These are phyloP conservation scores for Enteromius trimaculatus DNA, from an alignment of 2,797 vertebrate species.

Conservation along the genomic window DNA sequence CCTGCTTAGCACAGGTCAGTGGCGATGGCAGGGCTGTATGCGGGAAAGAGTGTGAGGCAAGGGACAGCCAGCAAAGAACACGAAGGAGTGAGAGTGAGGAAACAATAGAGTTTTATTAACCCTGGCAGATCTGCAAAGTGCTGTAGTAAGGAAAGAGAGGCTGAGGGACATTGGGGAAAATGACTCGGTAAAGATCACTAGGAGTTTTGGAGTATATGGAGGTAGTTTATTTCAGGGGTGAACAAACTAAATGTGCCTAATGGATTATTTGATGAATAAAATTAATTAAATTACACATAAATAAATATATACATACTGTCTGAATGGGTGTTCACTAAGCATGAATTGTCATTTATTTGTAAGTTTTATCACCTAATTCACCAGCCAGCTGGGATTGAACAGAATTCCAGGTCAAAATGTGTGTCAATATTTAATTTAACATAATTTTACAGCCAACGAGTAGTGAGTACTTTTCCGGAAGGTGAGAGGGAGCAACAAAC, in stretches of 20 bases:
- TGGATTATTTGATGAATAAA: not conserved
- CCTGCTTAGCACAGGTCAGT: constrained; percentile 77
- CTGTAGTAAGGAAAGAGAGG: not conserved
- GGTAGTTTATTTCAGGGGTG: not conserved
- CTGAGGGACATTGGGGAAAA: not conserved
- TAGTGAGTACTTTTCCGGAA: too few relatives aligned
- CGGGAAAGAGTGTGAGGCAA: constrained; percentile 61
- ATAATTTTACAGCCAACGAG: not conserved
- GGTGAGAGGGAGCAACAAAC: too few relatives aligned
- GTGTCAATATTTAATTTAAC: not conserved
- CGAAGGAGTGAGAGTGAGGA: constrained; percentile 12
- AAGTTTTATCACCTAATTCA: not conserved
- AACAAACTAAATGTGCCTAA: not conserved
- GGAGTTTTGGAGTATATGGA: not conserved
- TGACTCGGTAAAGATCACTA: too few relatives aligned
- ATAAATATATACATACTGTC: not conserved
- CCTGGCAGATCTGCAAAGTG: constrained; percentile 13
- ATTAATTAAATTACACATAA: not conserved
- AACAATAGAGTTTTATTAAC: constrained; percentile 64
- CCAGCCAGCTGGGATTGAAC: not conserved
- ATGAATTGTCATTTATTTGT: not conserved
- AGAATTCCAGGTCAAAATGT: not conserved
- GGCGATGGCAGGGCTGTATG: constrained; percentile 63
- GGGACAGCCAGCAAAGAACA: constrained; percentile 41
- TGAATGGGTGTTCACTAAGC: not conserved